Conservation (phyloP, 92 coral and sea anemone species). For the Pocillopora meandrina region DNA sequence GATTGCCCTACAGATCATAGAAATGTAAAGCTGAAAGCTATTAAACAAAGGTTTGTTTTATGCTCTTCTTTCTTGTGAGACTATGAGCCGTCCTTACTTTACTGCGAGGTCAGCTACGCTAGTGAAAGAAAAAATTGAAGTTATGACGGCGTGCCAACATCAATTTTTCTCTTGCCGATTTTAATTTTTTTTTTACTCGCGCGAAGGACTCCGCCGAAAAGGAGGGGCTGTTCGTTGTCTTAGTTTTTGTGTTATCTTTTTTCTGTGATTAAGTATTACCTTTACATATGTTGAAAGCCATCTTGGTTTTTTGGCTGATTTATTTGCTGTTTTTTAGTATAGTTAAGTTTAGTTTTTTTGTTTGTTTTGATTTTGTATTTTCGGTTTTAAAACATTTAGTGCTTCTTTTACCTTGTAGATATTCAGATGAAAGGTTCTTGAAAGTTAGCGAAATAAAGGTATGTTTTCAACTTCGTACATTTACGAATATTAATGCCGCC, state of each 20-base stretch:
- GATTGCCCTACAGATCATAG: slow-evolving; percentile 88
- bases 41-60: slow-evolving; percentile 86
- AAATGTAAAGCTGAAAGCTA: slow-evolving; percentile 91
- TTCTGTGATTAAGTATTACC: neutral
- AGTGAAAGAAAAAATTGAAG: too few relatives aligned
- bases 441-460: slow-evolving; percentile 94
- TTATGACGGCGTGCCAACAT: too few relatives aligned
- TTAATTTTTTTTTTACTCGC: too few relatives aligned
- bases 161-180: too few relatives aligned
- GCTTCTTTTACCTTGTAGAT: slow-evolving; percentile 40
- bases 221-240: too few relatives aligned
- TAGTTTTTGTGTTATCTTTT: too few relatives aligned
- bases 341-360: neutral
- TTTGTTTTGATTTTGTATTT: slow-evolving; percentile 1
- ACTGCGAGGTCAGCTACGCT: too few relatives aligned
- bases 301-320: neutral
- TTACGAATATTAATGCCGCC: neutral
- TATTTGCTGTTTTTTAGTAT: neutral
- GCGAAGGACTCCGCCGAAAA: too few relatives aligned
- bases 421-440: slow-evolving; percentile 80
- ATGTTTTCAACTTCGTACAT: neutral
- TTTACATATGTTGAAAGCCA: neutral
- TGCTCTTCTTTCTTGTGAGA: neutral
- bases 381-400: too few relatives aligned
- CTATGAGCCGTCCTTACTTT: too few relatives aligned